Conservation (phyloP, 2,113 vertebrate genomes). For the Hippopotamus amphibius region DNA sequence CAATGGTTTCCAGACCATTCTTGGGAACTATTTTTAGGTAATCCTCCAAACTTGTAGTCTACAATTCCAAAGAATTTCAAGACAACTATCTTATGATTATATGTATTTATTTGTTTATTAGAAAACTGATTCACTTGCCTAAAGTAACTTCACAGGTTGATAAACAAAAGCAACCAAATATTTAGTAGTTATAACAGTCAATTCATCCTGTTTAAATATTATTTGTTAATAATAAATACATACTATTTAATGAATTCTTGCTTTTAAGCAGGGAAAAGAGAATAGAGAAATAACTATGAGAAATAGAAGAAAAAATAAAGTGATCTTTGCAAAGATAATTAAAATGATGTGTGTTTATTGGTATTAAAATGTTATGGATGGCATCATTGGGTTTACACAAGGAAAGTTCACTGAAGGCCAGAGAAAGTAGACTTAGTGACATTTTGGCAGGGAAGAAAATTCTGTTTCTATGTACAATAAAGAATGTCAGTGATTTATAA, state of each 20-base stretch:
- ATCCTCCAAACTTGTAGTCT: neutral
- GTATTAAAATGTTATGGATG: neutral
- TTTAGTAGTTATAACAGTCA: neutral
- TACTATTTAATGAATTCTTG: neutral
- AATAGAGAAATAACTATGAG: neutral
- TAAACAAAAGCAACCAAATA: neutral
- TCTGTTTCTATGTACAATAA: neutral
- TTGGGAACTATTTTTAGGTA: neutral
- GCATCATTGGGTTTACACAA: neutral
- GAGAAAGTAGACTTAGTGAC: neutral
- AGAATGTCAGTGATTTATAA: neutral
- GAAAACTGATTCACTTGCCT: neutral
- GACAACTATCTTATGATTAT: neutral
- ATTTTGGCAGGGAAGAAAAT: neutral
- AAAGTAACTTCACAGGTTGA: neutral
- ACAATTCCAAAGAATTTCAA: constrained; percentile 42
- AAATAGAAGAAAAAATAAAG: neutral
- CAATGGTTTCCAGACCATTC: neutral
- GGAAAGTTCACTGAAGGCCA: neutral
- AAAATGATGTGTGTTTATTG: neutral
- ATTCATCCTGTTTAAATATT: neutral
- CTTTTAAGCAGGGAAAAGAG: neutral
- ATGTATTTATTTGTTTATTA: neutral
- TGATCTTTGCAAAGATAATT: neutral
- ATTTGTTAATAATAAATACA: neutral